phyloP scores from a whole-genome alignment of 2,113 vertebrate species.

The Dromiciops gliroides region DNA sequence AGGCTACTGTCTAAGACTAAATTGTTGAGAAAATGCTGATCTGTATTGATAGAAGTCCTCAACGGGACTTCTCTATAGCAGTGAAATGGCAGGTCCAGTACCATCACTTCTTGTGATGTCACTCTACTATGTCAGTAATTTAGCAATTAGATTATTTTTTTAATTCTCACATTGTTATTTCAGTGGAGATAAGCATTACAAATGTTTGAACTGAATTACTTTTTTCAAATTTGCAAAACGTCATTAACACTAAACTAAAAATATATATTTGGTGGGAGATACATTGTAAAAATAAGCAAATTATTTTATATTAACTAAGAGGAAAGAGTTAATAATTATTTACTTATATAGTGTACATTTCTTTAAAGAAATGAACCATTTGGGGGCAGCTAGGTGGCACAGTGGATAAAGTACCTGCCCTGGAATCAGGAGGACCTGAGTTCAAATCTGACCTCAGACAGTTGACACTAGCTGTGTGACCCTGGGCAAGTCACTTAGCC shows the following conservation, averaged over 20 bases:
- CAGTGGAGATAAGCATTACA: background rate
- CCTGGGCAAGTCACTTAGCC: too few relatives aligned
- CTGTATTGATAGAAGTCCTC: background rate
- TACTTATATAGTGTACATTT: conserved; percentile 3
- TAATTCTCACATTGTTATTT: background rate
- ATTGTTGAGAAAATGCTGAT: background rate
- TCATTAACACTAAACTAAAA: conserved; percentile 17
- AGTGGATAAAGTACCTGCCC: too few relatives aligned
- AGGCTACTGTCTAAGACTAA: background rate
- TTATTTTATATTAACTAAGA: conserved; percentile 19
- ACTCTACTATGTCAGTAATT: background rate
- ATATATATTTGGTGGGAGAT: background rate
- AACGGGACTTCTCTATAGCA: background rate
- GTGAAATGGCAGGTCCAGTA: background rate
- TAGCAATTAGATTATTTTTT: background rate
- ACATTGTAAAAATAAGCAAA: conserved; percentile 33
- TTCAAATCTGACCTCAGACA: too few relatives aligned
- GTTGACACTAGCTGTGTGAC: too few relatives aligned
- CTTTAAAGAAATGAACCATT: conserved; percentile 16
- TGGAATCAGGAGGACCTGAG: too few relatives aligned
- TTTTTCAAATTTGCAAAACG: background rate
- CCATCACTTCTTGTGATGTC: background rate
- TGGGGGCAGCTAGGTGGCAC: too few relatives aligned
- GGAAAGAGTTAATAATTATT: conserved; percentile 1
- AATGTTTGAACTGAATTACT: background rate